Evolutionary conservation across 1,140 invertebrate genomes (phyloP), one percentile per base, ranked within the genome.

Genomic region (Anagrus nilaparvatae): DNA sequence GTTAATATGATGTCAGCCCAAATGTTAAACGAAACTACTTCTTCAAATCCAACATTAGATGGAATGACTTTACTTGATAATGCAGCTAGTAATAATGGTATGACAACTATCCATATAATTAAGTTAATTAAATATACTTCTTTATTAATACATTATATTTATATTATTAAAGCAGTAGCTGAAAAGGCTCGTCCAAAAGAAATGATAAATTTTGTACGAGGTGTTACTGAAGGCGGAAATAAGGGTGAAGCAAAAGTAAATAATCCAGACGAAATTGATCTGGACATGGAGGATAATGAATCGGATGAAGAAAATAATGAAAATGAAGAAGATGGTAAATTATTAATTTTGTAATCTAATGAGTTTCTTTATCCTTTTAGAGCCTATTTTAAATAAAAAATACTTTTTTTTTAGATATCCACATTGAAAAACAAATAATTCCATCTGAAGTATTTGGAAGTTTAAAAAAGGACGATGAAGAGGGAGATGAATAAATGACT

Each of bases 1-100:
- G 84, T 88, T 12, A 92, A 97, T 59, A 96, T 95, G 82, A 97
- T 98, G 92, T 92, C 92, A 17, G 91, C 92, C 5, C 92, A 97
- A 62, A 96, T 96, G 83, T 70, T 95, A 44, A 86, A 81, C 49
- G 83, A 83, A 16, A 75, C 78, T 30, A 70, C 70, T 17, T 77
- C 76, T 30, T 75, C 78, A 3, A 76, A 81, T 57, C 69, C 81
- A 30, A 77, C 82, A 31, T 80, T 84, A 39, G 83, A 91, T 68
- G 84, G 84, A 34, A 95, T 95, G 86, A 73, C 84, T 59, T 75
- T 88, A 58, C 60, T 94, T 37, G 88, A 95, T 62, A 87, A 83
- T 12, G 85, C 84, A 66, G 84, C 84, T 35, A 75, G 51, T 16
- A 38, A 42, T 30, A 33, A n/a, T 35, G 50, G 54, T 60, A 53